A percentile compares a stretch with the other conserved stretches of the same genome.
Conservation (phyloP, 23 tunicate species). For the Trididemnum miniatum region DNA sequence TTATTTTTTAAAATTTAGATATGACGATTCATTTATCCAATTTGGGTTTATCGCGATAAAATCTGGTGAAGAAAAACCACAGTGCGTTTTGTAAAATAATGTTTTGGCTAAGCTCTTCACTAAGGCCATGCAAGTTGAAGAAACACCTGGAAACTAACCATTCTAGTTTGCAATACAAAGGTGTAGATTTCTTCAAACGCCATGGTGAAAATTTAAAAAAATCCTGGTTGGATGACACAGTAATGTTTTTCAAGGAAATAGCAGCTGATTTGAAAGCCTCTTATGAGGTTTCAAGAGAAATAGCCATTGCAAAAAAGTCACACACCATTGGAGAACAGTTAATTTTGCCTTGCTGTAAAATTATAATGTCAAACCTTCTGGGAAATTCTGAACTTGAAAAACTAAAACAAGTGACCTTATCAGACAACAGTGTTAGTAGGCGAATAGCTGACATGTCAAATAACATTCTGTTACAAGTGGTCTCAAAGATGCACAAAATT, state of each 20-base stretch:
- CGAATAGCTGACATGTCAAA: slow-evolving; percentile 57
- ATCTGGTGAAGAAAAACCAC: too few relatives aligned
- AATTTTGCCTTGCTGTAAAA: slow-evolving; percentile 59
- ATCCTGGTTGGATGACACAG: slow-evolving; percentile 50
- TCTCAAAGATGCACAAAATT: slow-evolving; percentile 56
- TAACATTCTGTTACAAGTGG: slow-evolving; percentile 70
- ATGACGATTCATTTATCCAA: too few relatives aligned
- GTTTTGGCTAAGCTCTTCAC: slow-evolving; percentile 56
- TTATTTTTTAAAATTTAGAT: too few relatives aligned
- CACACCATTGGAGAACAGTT: slow-evolving; percentile 69
- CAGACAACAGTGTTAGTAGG: slow-evolving; percentile 68
- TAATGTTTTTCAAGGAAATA: slow-evolving; percentile 39
- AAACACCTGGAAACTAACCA: slow-evolving; percentile 49
- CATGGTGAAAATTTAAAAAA: slow-evolving; percentile 41
- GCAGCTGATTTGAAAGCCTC: slow-evolving; percentile 54
- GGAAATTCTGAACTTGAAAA: slow-evolving; percentile 59
- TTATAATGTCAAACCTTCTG: slow-evolving; percentile 41
- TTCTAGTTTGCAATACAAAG: slow-evolving; percentile 59
- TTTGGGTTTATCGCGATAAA: too few relatives aligned
- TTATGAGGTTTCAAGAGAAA: slow-evolving; percentile 60
- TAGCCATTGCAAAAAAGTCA: slow-evolving; percentile 63
- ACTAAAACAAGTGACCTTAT: slow-evolving; percentile 59
- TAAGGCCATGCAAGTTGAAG: slow-evolving; percentile 60
- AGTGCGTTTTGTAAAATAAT: too few relatives aligned
- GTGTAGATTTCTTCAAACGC: slow-evolving; percentile 54